These are phyloP conservation scores for Masticophis lateralis DNA, from an alignment of 2,797 vertebrate species.

Conservation along the genomic window DNA sequence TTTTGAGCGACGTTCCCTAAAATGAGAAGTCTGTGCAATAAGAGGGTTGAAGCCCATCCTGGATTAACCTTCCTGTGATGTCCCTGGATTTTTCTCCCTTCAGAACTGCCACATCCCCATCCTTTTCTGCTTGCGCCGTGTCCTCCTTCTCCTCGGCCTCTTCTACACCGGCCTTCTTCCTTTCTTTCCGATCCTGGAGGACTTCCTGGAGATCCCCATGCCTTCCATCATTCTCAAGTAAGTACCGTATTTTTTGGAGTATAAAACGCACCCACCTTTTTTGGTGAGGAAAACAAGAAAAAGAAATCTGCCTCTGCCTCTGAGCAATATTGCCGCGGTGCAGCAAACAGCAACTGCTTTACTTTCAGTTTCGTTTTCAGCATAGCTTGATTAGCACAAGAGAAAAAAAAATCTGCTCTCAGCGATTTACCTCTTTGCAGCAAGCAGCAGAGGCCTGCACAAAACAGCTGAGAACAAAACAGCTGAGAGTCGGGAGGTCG, in stretches of 20 bases:
- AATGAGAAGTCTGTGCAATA: not conserved
- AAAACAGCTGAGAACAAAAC: too few species aligned
- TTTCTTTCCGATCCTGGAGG: constrained; percentile 91
- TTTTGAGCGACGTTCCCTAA: not conserved
- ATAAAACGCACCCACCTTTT: too few species aligned
- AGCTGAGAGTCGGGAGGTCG: too few species aligned
- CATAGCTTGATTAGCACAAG: too few species aligned
- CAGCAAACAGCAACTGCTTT: too few species aligned
- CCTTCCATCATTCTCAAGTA: constrained; percentile 94
- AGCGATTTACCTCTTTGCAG: too few species aligned
- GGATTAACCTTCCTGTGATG: not conserved
- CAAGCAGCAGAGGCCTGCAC: too few species aligned
- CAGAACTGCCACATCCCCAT: constrained; percentile 90
- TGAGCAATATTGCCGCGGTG: too few species aligned
- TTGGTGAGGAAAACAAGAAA: too few species aligned
- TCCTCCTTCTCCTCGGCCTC: constrained; percentile 88
- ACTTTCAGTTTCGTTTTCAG: too few species aligned
- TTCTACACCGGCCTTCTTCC: constrained; percentile 97
- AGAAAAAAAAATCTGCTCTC: too few species aligned
- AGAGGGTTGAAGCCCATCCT: not conserved
- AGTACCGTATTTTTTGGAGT: constrained; percentile 39
- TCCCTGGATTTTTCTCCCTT: not conserved
- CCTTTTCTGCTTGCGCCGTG: constrained; percentile 90
- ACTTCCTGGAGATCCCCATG: constrained; percentile 98
- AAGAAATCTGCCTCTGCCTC: too few species aligned